Evolutionary conservation across 2,797 vertebrate genomes (phyloP).

Genomic region (Avahi laniger): DNA sequence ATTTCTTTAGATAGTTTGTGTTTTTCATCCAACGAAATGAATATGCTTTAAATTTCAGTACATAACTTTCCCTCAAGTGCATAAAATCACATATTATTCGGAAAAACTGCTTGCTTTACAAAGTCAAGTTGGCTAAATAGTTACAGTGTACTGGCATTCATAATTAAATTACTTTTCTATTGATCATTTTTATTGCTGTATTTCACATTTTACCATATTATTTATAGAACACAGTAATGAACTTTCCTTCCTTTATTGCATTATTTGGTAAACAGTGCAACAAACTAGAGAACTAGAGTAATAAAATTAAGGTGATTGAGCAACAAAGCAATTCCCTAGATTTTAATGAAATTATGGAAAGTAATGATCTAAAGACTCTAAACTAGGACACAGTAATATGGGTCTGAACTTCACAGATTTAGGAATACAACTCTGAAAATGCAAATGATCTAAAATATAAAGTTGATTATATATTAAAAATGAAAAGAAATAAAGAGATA

Average conservation of each 20-base stretch:
- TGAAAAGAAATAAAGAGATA: not conserved
- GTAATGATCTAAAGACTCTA: conserved; percentile 46
- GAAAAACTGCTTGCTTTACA: not conserved
- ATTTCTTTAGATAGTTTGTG: not conserved
- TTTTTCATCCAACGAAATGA: not conserved
- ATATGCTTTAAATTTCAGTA: not conserved
- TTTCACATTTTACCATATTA: conserved; percentile 78
- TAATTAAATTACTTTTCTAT: conserved; percentile 80
- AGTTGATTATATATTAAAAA: not conserved
- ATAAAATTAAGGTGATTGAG: conserved; percentile 81
- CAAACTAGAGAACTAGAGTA: conserved; percentile 72
- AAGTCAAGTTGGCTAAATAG: conserved; percentile 27
- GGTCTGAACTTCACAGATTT: not conserved
- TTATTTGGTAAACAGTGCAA: conserved; percentile 78
- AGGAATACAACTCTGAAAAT: not conserved
- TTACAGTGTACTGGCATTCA: conserved; percentile 58
- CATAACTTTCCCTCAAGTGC: not conserved
- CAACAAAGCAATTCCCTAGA: conserved; percentile 71
- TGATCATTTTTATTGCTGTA: conserved; percentile 77
- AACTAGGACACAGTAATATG: not conserved
- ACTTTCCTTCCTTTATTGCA: conserved; percentile 76
- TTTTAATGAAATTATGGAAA: conserved; percentile 79
- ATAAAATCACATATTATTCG: not conserved
- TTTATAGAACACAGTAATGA: conserved; percentile 77
- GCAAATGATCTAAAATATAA: not conserved